phyloP scores from a whole-genome alignment of 2,888 invertebrate species.

The Pocota personata region DNA sequence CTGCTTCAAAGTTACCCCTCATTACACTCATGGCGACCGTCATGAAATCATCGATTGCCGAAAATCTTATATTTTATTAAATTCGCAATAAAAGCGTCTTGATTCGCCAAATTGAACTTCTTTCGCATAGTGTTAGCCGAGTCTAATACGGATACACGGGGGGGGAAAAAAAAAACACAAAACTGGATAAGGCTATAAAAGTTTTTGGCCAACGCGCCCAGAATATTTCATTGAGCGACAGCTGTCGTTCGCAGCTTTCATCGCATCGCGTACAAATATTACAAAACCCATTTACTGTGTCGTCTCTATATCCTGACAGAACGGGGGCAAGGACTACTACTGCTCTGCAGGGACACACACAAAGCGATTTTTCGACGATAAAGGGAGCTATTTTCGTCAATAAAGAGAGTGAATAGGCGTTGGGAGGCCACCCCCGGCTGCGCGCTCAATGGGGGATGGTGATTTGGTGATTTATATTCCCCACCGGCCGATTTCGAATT shows the following conservation, averaged over 20 bases:
- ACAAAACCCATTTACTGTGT: conserved; percentile 57
- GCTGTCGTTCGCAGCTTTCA: conserved; percentile 67
- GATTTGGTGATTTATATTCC: conserved; percentile 71
- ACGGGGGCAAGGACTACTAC: conserved; percentile 25
- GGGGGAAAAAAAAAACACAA: conserved; percentile 64
- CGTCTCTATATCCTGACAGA: conserved; percentile 16
- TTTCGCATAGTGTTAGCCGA: conserved; percentile 47
- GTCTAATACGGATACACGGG: conserved; percentile 41
- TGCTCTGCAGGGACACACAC: conserved; percentile 39
- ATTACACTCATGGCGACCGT: conserved; percentile 57
- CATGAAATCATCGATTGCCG: conserved; percentile 51
- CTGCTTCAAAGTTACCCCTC: conserved; percentile 63
- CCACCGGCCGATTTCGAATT: conserved; percentile 64
- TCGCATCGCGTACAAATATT: conserved; percentile 59
- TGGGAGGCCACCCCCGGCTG: conserved; percentile 34
- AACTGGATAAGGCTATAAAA: conserved; percentile 69
- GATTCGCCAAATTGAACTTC: conserved; percentile 73
- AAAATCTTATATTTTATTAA: conserved; percentile 72
- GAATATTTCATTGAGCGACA: conserved; percentile 72
- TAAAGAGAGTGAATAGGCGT: conserved; percentile 26
- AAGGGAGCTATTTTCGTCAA: conserved; percentile 63
- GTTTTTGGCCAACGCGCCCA: conserved; percentile 67
- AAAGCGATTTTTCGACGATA: conserved; percentile 57
- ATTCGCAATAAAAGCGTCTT: conserved; percentile 72
- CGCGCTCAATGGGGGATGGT: conserved; percentile 50